phyloP scores from a whole-genome alignment of 92 coral and sea anemone species.

The Bergia sp. region DNA sequence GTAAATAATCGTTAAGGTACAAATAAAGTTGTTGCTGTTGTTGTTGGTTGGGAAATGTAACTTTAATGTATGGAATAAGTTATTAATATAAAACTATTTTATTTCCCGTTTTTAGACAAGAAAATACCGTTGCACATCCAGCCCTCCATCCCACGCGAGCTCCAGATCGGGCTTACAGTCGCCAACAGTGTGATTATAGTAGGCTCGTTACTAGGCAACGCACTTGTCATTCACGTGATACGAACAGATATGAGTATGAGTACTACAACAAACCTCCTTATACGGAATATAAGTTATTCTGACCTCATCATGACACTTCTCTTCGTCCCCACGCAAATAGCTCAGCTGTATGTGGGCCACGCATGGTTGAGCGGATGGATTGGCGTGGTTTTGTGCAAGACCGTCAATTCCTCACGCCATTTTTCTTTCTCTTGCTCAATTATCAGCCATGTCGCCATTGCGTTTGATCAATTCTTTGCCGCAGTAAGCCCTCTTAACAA shows the following conservation, averaged over 20 bases:
- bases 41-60: background rate
- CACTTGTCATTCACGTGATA: constrained; percentile 17
- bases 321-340: constrained; percentile 28
- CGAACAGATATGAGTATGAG: background rate
- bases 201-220: constrained; percentile 19
- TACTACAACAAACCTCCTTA: background rate
- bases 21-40: too few species aligned
- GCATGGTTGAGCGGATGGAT: constrained; percentile 47
- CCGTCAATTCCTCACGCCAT: constrained; percentile 49
- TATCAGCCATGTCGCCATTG: constrained; percentile 55
- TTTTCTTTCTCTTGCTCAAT: constrained; percentile 51
- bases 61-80: background rate
- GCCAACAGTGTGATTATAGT: background rate
- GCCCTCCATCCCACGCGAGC: background rate
- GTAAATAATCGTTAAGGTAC: too few species aligned
- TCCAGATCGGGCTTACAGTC: background rate
- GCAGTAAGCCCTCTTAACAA: constrained; percentile 20
- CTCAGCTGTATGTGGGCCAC: constrained; percentile 36
- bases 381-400: constrained; percentile 49
- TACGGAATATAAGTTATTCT: constrained; percentile 6
- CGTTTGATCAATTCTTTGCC: constrained; percentile 45
- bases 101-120: background rate
- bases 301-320: background rate
- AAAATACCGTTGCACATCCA: background rate
- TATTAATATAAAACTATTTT: background rate